Evolutionary conservation across 2,797 vertebrate species (phyloP), one percentile per base, ranked within the genome.

Genomic region (Nyctibius grandis): DNA sequence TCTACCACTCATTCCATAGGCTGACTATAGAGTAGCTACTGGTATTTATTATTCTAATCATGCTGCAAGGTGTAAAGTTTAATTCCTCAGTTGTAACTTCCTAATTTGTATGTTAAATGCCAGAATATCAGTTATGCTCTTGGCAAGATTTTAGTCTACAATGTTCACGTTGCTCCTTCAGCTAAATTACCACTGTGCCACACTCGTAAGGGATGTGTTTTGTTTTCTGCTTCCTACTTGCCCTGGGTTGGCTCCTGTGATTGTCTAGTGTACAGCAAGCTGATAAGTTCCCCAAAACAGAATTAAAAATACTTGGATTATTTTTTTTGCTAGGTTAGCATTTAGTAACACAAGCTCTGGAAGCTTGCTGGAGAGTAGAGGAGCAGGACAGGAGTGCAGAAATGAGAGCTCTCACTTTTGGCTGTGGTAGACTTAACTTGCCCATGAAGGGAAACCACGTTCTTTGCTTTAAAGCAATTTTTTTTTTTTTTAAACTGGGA

Each of bases 361-460:
- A 69, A 86, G 56, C 15, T 85, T 83, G 17, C 15, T 60, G 59
- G 22, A 53, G 26, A 31, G 10, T 5, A 16, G 57, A 63, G 44
- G 36, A 88, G 26, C 44, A 70, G 59, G 31, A 29, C 6, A 28
- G 70, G 61, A 42, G 7, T 15, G 17, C 19, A 21, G 38, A 59
- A 50, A 22, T 26, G 59, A 22, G 12, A 72, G 1, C 53, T 72
- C 25, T 31, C 3, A 10, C 19, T 69, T 80, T 5, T 33, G 48
- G 11, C 68, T 73, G 18, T 75, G 19, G 6, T 14, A 22, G 48
- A 12, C 38, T 77, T 40, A 23, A 33, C 42, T 91, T 0, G 0
- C 15, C 22, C 22, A 6, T 1, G 1, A 60, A 89, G 11, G 45
- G 23, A 76, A 81, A 11, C 12, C 6, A 13, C 2, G 0, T 22